Base-by-base conservation (phyloP, 1,140 invertebrate species). In the Sitophilus oryzae region DNA sequence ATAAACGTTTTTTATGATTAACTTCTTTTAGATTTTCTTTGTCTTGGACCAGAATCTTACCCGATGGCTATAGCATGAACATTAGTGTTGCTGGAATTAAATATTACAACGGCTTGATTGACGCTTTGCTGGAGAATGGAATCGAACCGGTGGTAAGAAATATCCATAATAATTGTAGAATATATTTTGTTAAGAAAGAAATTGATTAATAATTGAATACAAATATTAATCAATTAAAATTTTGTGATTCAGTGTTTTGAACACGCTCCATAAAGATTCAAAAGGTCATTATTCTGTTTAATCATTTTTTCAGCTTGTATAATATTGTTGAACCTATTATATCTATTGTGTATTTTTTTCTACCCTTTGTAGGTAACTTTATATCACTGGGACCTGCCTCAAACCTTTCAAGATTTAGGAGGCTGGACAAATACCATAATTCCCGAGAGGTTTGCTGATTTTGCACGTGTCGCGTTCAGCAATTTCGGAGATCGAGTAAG, bases 101-200 rank as follows among this genome's bases (percentile, higher is more conserved):
- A 2, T 85, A 84, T 64, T 86, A 86, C 66, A 79, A 83, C 51
- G 75, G 77, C 20, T 65, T 86, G 0, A 77, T 85, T 14, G 70
- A 82, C 63, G 76, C 76, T 52, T 66, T 86, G 2, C 60, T 79
- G 0, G 70, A 69, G 34, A 75, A 78, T 37, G 76, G 76, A 35
- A 84, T 85, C 34, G 67, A 78, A 62, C 82, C 83, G 2, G 68
- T 84, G 70, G 81, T 85, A 64, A 80, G 15, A n/a, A n/a, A n/a
- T n/a, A n/a, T n/a, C n/a, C n/a, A n/a, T n/a, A n/a, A n/a, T n/a
- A n/a, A n/a, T n/a, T n/a, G n/a, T n/a, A n/a, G n/a, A n/a, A n/a
- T n/a, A n/a, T 9, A n/a, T 38, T 38, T 14, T 38, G 9, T 38
- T 38, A 8, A 8, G 9, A 38, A 6, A 5, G 4, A 38, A 38